phyloP scores from a whole-genome alignment of 2,113 vertebrate species.

The Myiopsitta monachus region DNA sequence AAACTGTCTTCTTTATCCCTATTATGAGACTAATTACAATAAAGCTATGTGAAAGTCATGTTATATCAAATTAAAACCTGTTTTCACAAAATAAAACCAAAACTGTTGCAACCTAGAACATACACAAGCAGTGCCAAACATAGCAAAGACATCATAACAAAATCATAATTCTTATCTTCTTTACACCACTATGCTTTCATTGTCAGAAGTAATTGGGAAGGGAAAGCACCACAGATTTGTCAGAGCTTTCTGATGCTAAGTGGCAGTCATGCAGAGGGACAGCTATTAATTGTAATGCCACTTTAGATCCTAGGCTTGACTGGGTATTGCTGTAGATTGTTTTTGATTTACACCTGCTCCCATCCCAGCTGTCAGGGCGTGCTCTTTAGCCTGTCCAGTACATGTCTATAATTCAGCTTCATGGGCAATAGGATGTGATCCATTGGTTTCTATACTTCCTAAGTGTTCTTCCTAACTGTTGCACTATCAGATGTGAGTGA shows the following conservation, averaged over 20 bases:
- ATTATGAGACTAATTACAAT: background rate
- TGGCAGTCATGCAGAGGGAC: background rate
- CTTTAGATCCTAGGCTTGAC: background rate
- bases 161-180: background rate
- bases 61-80: background rate
- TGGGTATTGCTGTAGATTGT: background rate
- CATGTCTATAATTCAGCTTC: background rate
- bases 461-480: background rate
- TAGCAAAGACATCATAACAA: background rate
- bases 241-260: background rate
- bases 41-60: background rate
- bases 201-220: background rate
- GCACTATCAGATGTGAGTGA: background rate
- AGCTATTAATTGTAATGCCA: background rate
- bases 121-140: background rate
- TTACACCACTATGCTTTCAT: background rate
- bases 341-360: background rate
- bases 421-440: background rate
- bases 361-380: background rate
- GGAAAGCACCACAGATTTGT: background rate
- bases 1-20: background rate
- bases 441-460: background rate
- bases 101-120: background rate
- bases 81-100: background rate
- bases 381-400: background rate